These are phyloP conservation scores for Byasa hedistus DNA, from an alignment of 2,888 invertebrate genomes.

Conservation along the genomic window DNA sequence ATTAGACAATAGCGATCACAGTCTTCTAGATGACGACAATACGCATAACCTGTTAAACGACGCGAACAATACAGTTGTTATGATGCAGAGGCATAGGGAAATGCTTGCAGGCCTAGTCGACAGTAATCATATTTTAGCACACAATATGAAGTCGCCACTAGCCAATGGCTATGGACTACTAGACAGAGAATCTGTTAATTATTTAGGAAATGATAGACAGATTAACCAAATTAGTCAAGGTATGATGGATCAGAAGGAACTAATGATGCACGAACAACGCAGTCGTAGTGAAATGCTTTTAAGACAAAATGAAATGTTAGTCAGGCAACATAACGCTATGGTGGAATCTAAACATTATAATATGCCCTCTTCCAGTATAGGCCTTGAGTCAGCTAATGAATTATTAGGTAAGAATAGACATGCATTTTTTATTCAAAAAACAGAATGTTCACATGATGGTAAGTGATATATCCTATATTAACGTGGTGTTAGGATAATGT, in stretches of 20 bases:
- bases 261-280: slow-evolving; percentile 59
- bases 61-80: slow-evolving; percentile 59
- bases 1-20: slow-evolving; percentile 72
- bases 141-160: slow-evolving; percentile 56
- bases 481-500: too few relatives aligned
- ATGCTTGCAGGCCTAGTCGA: slow-evolving; percentile 69
- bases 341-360: slow-evolving; percentile 64
- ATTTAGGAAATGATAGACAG: slow-evolving; percentile 66
- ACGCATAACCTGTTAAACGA: slow-evolving; percentile 66
- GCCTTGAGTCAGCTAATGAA: slow-evolving; percentile 72
- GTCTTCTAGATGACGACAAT: slow-evolving; percentile 65
- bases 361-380: slow-evolving; percentile 68
- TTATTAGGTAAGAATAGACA: slow-evolving; percentile 68
- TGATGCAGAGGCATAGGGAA: slow-evolving; percentile 69
- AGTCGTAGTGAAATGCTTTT: slow-evolving; percentile 64
- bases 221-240: slow-evolving; percentile 68
- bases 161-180: slow-evolving; percentile 67
- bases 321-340: slow-evolving; percentile 62
- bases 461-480: too few relatives aligned
- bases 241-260: slow-evolving; percentile 63
- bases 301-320: slow-evolving; percentile 68
- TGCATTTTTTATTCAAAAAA: background rate
- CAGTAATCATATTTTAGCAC: slow-evolving; percentile 58
- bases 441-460: too few relatives aligned
- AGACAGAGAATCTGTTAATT: slow-evolving; percentile 62